Evolutionary conservation across 2,888 invertebrate genomes (phyloP).

Genomic region (Hirtodrosophila trivittata): DNA sequence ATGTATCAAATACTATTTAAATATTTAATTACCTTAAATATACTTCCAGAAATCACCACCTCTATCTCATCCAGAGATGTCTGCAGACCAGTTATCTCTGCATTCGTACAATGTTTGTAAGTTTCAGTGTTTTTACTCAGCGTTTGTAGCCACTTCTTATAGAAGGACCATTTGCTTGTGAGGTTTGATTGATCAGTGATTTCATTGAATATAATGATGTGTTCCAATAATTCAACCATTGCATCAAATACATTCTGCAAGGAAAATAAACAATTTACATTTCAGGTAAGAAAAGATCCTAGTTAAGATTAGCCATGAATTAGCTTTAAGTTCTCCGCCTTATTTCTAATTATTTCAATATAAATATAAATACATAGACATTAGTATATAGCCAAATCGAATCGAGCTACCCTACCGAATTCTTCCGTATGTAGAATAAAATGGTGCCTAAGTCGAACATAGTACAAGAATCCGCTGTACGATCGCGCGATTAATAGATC

Average conservation of each 20-base stretch:
- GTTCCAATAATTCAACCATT: constrained; percentile 88
- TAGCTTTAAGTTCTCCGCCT: background rate
- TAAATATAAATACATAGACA: too few species aligned
- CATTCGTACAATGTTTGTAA: constrained; percentile 85
- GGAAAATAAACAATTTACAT: background rate
- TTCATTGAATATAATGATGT: constrained; percentile 86
- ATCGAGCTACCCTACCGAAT: too few species aligned
- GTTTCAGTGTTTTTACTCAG: constrained; percentile 87
- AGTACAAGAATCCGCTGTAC: too few species aligned
- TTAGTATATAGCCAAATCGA: too few species aligned
- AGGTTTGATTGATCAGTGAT: constrained; percentile 78
- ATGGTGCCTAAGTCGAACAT: too few species aligned
- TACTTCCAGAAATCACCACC: constrained; percentile 53
- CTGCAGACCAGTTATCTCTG: constrained; percentile 87
- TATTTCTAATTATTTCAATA: too few species aligned
- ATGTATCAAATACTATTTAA: too few species aligned
- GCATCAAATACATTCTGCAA: constrained; percentile 84
- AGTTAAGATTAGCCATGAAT: background rate
- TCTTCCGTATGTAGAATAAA: too few species aligned
- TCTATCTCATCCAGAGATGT: constrained; percentile 87
- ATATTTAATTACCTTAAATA: constrained; percentile 62
- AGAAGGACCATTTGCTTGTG: constrained; percentile 89
- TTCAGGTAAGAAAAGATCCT: too few species aligned
- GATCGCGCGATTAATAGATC: too few species aligned
- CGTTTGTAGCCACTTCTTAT: constrained; percentile 89